Evolutionary conservation across 2,888 invertebrate genomes (phyloP).

Genomic region (Campaea margaritaria): DNA sequence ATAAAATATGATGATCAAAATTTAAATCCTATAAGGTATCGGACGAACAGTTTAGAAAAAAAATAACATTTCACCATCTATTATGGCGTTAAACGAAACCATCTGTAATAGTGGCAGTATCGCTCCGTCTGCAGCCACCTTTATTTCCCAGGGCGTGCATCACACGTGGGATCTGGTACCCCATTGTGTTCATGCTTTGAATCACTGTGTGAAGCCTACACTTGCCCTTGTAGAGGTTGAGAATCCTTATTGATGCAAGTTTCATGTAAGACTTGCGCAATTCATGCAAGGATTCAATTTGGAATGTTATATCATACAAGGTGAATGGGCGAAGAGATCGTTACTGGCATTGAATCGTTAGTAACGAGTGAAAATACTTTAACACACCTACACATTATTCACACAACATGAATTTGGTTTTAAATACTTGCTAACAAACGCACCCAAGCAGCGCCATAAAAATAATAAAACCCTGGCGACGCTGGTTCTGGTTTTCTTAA

Average conservation of each 20-base stretch:
- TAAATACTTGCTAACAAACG: too few species aligned
- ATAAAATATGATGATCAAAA: too few species aligned
- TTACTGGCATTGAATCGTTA: neutral
- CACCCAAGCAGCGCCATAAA: too few species aligned
- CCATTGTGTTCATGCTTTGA: slow-evolving; percentile 9
- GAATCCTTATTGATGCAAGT: slow-evolving; percentile 10
- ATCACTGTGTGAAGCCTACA: slow-evolving; percentile 7
- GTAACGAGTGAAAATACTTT: neutral
- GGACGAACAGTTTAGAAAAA: too few species aligned
- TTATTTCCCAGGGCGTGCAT: slow-evolving; percentile 1
- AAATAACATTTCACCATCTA: too few species aligned
- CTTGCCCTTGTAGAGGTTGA: slow-evolving; percentile 5
- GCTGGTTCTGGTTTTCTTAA: too few species aligned
- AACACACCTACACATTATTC: too few species aligned
- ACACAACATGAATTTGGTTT: too few species aligned
- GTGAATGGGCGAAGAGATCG: neutral
- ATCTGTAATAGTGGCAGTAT: too few species aligned
- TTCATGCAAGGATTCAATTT: slow-evolving; percentile 11
- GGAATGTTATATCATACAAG: slow-evolving; percentile 6
- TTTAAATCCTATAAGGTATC: too few species aligned
- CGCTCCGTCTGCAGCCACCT: neutral
- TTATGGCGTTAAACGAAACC: too few species aligned
- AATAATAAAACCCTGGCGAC: too few species aligned
- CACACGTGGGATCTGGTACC: slow-evolving; percentile 5
- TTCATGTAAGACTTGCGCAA: slow-evolving; percentile 13